Percentiles rank a stretch among this genome's conserved stretches.
These are phyloP conservation scores for Sminthopsis crassicaudata DNA, from an alignment of 2,113 vertebrate species.

Conservation along the genomic window DNA sequence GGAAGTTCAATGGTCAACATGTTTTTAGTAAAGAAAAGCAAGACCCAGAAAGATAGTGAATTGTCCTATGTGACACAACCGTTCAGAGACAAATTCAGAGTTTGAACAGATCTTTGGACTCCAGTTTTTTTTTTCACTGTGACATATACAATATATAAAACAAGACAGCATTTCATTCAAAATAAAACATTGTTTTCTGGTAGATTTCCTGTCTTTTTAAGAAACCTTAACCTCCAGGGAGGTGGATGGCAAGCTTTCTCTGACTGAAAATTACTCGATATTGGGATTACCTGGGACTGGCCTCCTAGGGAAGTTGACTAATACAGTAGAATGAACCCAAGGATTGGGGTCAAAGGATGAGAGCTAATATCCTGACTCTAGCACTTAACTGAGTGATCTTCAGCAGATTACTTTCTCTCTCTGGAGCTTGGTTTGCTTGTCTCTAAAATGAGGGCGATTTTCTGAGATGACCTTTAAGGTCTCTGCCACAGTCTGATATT, in stretches of 20 bases:
- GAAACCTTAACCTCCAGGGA: not conserved
- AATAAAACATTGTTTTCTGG: not conserved
- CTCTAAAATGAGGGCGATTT: conserved; percentile 21
- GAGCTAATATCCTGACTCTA: not conserved
- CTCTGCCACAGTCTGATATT: conserved; percentile 19
- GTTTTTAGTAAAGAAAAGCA: not conserved
- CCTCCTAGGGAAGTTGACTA: not conserved
- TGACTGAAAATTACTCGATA: not conserved
- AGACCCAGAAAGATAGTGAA: not conserved
- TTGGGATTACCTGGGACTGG: not conserved
- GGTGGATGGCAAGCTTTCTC: not conserved
- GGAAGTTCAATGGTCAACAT: not conserved
- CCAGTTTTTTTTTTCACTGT: not conserved
- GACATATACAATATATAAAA: not conserved
- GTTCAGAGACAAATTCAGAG: not conserved
- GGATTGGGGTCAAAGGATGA: not conserved
- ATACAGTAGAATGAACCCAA: not conserved
- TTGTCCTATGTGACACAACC: not conserved
- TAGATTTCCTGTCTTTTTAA: not conserved
- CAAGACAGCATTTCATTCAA: not conserved
- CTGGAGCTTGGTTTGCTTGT: not conserved
- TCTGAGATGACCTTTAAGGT: conserved; percentile 33
- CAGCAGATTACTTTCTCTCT: not conserved
- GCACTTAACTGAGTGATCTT: not conserved
- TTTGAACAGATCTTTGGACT: not conserved